phyloP scores from a whole-genome alignment of 2,113 vertebrate species.

The Leiothrix lutea region DNA sequence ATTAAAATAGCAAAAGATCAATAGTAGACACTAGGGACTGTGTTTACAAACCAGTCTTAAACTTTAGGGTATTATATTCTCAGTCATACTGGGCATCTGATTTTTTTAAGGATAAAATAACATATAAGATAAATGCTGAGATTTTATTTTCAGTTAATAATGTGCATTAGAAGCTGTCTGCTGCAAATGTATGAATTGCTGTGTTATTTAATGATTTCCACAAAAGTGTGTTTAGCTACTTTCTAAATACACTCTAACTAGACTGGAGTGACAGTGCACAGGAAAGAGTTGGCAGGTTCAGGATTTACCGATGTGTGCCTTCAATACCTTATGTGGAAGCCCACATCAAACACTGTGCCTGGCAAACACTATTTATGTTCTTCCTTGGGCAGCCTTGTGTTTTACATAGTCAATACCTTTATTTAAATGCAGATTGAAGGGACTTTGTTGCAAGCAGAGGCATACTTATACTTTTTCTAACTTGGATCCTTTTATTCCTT shows the following conservation, averaged over 20 bases:
- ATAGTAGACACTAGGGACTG: conserved; percentile 80
- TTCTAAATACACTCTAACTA: conserved; percentile 58
- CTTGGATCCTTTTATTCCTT: neutral
- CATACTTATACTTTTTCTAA: neutral
- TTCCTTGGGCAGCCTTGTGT: conserved; percentile 1
- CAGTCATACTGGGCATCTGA: conserved; percentile 66
- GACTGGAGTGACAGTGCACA: conserved; percentile 43
- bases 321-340: neutral
- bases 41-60: conserved; percentile 79
- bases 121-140: conserved; percentile 54
- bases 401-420: conserved; percentile 19
- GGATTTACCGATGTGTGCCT: conserved; percentile 18
- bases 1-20: conserved; percentile 87
- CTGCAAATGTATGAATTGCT: conserved; percentile 55
- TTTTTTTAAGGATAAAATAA: conserved; percentile 58
- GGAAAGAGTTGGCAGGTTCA: conserved; percentile 25
- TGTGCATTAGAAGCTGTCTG: conserved; percentile 8
- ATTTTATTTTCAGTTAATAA: conserved; percentile 66
- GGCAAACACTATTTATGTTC: neutral
- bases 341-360: conserved; percentile 30
- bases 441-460: neutral
- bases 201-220: conserved; percentile 58
- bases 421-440: conserved; percentile 16
- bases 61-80: conserved; percentile 78
- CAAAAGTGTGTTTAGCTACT: conserved; percentile 44